Evolutionary conservation across 1,140 invertebrate genomes (phyloP), one percentile per base, ranked within the genome.

Genomic region (Pogonomyrmex barbatus): DNA sequence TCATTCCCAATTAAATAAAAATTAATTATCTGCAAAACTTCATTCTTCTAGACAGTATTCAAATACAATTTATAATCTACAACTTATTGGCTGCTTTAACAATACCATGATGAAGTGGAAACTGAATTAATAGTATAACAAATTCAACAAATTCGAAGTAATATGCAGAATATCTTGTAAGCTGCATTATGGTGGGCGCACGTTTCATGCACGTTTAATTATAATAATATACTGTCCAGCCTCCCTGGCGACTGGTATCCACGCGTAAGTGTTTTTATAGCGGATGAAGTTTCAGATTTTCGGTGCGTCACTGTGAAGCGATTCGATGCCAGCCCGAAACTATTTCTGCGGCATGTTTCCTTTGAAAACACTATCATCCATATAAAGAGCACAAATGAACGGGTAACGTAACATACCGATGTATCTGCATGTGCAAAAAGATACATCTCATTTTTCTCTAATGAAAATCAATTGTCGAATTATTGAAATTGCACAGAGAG

Each of bases 221-320:
- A 86, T 56, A 88, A 89, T 89, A 79, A 88, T 67, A 85, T 67
- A 87, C 54, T 12, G 10, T 77, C n/a, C 33, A 12, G 9, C 9
- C 2, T 10, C 10, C 33, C 50, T 24, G 52, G n/a, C 45, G 39
- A 54, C 75, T 52, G 45, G n/a, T 36, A 52, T 14, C 4, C 24
- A 12, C n/a, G 54, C 39, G 12, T 58, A 70, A 88, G 3, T 54
- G 33, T 71, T 33, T 84, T 78, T 63, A 36, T 52, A 45, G 14
- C 42, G 58, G 36, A n/a, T 54, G 73, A n/a, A 62, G 42, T 50
- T 45, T 56, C 42, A 47, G 30, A 71, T 87, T 78, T 79, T 85
- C 30, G 10, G 17, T 42, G 42, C 58, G 24, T 67, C 45, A 76
- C 50, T 36, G 33, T 71, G 36, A 81, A 81, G 30, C 5, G 30